These are phyloP conservation scores for Eulemur albifrons DNA, from an alignment of 2,797 vertebrate species.

Conservation along the genomic window DNA sequence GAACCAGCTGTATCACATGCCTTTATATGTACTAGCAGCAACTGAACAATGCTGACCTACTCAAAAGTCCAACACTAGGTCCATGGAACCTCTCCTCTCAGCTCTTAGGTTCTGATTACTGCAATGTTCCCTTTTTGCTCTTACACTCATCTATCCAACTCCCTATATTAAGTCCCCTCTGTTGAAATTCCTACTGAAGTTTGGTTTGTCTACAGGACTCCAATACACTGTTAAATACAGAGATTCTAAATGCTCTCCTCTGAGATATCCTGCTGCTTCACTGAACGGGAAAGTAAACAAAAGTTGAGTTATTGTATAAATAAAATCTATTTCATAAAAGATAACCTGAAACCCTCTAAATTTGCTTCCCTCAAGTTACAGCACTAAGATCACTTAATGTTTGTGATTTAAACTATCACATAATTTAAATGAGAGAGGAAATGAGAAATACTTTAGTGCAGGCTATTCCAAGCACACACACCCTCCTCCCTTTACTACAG, in stretches of 20 bases:
- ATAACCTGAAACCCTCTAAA: neutral
- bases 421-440: neutral
- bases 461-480: neutral
- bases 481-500: neutral
- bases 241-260: neutral
- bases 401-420: neutral
- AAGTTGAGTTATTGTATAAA: conserved; percentile 17
- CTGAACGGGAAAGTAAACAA: conserved; percentile 19
- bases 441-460: neutral
- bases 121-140: neutral
- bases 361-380: neutral
- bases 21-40: neutral
- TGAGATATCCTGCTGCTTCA: conserved; percentile 1
- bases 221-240: neutral
- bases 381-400: neutral
- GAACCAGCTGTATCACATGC: neutral
- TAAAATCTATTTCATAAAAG: conserved; percentile 34
- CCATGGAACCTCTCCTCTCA: neutral
- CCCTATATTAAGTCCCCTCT: neutral
- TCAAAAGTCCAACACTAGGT: neutral
- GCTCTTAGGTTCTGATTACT: neutral
- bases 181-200: neutral
- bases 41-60: neutral
- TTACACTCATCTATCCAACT: neutral
- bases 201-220: conserved; percentile 20